Percentiles rank a stretch among this genome's conserved stretches.
Conservation (phyloP, 64 coral and sea anemone genomes). For the Stichodactyla mertensii region DNA sequence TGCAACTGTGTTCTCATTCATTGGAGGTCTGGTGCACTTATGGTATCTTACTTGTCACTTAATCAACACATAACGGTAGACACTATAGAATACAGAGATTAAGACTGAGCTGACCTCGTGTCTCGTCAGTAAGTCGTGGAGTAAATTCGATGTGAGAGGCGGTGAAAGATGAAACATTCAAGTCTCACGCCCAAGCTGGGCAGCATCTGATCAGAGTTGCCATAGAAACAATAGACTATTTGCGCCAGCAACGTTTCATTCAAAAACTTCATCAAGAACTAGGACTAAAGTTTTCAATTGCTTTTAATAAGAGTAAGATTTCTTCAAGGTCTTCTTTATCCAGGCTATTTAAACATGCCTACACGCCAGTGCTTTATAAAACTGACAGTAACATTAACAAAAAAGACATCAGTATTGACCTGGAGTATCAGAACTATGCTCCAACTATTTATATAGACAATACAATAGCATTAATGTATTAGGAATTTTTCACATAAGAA, state of each 20-base stretch:
- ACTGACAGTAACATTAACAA: too few relatives aligned
- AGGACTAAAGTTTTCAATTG: background rate
- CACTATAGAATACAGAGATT: too few relatives aligned
- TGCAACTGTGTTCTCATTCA: conserved; percentile 52
- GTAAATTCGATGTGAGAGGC: background rate
- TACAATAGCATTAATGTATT: background rate
- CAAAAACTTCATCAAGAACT: background rate
- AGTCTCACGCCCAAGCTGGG: background rate
- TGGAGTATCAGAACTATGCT: background rate
- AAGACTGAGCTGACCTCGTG: background rate
- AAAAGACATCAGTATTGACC: too few relatives aligned
- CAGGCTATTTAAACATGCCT: too few relatives aligned
- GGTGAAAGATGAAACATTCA: background rate
- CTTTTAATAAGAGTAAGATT: background rate
- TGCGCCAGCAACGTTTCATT: background rate
- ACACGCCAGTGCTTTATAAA: too few relatives aligned
- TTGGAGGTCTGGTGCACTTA: conserved; percentile 58
- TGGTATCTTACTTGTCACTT: conserved; percentile 65
- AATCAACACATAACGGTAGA: background rate
- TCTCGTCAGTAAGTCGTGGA: too few relatives aligned
- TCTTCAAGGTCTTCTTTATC: background rate
- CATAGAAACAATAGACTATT: background rate
- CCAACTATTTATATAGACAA: background rate
- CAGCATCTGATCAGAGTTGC: background rate
- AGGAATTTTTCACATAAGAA: background rate